These are phyloP conservation scores for Hydrotaea diabolus DNA, from an alignment of 2,888 invertebrate species.

Conservation along the genomic window DNA sequence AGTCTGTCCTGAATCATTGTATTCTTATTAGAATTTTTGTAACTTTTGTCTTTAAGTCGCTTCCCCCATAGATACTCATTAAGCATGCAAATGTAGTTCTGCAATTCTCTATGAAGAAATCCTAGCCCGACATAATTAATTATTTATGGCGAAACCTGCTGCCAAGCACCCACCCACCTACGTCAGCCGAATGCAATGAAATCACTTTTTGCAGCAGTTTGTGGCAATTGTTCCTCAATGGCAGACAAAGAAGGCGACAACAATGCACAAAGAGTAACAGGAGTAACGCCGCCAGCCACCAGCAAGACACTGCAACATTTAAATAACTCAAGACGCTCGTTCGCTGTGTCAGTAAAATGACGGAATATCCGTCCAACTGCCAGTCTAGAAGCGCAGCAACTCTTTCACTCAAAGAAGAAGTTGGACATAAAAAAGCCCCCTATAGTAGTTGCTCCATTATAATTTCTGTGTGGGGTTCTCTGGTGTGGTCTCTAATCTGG, in stretches of 20 bases:
- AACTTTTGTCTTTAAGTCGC: neutral
- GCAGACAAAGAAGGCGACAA: neutral
- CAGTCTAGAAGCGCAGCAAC: neutral
- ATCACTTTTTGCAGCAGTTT: conserved; percentile 4
- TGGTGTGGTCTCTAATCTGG: neutral
- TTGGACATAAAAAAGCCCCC: too few relatives aligned
- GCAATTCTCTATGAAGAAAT: neutral
- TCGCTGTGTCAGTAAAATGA: neutral
- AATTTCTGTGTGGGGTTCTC: neutral
- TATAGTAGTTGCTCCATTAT: neutral
- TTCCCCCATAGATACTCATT: neutral
- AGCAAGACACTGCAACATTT: neutral
- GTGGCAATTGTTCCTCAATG: conserved; percentile 19
- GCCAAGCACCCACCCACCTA: neutral
- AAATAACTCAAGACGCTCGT: neutral
- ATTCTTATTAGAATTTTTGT: neutral
- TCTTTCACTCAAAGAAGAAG: neutral
- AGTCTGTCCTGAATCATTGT: too few relatives aligned
- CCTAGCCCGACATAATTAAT: conserved; percentile 37
- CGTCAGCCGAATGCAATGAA: neutral
- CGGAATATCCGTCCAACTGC: neutral
- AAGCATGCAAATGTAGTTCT: neutral
- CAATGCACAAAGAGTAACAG: neutral
- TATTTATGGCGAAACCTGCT: conserved; percentile 38
- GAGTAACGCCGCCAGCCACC: neutral